Evolutionary conservation across 2,888 invertebrate genomes (phyloP), one percentile per base, ranked within the genome.

Genomic region (Acanthosoma haemorrhoidale): DNA sequence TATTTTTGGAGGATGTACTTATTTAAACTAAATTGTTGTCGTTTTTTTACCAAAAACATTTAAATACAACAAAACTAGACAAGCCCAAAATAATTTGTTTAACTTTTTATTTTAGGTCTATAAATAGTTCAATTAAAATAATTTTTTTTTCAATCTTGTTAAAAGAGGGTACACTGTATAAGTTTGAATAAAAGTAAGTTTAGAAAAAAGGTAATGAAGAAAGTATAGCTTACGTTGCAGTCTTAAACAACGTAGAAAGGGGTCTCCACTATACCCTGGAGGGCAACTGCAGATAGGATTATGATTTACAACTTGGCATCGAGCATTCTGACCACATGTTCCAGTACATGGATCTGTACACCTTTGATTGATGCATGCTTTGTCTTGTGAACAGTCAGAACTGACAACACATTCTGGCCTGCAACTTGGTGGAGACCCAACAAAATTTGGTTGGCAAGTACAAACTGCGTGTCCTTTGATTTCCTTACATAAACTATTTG

Each of bases 261-360:
- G 87, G 81, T 88, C 87, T 59, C 88, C 88, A 21, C 85, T 84
- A 79, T 82, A 84, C 68, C 86, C 86, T 36, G 82, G 79, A 21
- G 84, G 77, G 78, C 88, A 88, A 74, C 84, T 85, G 78, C 88
- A 88, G 68, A 87, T 86, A 2, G 88, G 86, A 77, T 86, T 86
- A 77, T 88, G 88, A 75, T 86, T 87, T 38, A 87, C 84, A 15
- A 87, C 87, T 79, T 85, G 84, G 77, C 88, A 88, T 74, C 85
- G 81, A 39, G 88, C 87, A 77, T 85, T 85, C 16, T 83, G 77
- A 34, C 88, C 88, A 76, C 88, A 88, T n/a, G 83, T 84, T 73
- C 86, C 86, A 34, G 84, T 83, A 75, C 88, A 88, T 51, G 88
- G 88, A 80, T 88, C 86, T 8, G 79, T 80, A 76, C 89, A 89